phyloP scores from a whole-genome alignment of 2,888 invertebrate species.

The Drosophila histrio region DNA sequence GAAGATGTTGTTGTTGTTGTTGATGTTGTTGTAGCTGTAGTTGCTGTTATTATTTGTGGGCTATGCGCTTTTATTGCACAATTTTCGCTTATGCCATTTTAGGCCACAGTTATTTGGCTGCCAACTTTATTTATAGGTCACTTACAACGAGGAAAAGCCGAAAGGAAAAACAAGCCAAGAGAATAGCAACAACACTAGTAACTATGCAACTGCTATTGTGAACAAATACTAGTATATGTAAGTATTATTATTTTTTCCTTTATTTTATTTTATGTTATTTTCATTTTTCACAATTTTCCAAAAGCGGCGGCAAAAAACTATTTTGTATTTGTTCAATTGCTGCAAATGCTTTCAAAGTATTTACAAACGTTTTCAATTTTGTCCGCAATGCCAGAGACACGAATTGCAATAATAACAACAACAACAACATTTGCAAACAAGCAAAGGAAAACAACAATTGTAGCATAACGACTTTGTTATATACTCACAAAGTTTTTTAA shows the following conservation, averaged over 20 bases:
- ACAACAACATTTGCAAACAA: constrained; percentile 22
- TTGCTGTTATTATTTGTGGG: constrained; percentile 45
- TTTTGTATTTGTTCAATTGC: constrained; percentile 80
- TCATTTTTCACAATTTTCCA: constrained; percentile 63
- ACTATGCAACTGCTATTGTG: constrained; percentile 33
- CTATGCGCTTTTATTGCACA: constrained; percentile 68
- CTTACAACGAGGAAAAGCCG: constrained; percentile 52
- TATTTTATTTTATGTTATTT: constrained; percentile 36
- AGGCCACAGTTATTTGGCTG: constrained; percentile 62
- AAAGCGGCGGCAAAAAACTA: constrained; percentile 50
- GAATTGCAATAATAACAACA: constrained; percentile 54
- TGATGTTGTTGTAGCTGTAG: constrained; percentile 36
- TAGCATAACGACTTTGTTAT: background rate
- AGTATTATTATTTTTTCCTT: constrained; percentile 10
- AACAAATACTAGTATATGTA: constrained; percentile 17
- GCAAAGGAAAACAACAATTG: background rate
- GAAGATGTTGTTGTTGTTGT: constrained; percentile 22
- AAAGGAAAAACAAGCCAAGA: constrained; percentile 35
- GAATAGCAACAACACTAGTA: constrained; percentile 19
- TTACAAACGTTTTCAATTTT: constrained; percentile 76
- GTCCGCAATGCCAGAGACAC: constrained; percentile 53
- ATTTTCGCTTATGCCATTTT: constrained; percentile 68
- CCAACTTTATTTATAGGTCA: constrained; percentile 77
- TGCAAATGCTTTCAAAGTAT: constrained; percentile 78
- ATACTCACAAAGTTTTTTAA: background rate